A percentile compares a stretch with the other conserved stretches of the same genome.
These are phyloP conservation scores for Tetheella fluctuosa DNA, from an alignment of 2,888 invertebrate species.

Conservation along the genomic window DNA sequence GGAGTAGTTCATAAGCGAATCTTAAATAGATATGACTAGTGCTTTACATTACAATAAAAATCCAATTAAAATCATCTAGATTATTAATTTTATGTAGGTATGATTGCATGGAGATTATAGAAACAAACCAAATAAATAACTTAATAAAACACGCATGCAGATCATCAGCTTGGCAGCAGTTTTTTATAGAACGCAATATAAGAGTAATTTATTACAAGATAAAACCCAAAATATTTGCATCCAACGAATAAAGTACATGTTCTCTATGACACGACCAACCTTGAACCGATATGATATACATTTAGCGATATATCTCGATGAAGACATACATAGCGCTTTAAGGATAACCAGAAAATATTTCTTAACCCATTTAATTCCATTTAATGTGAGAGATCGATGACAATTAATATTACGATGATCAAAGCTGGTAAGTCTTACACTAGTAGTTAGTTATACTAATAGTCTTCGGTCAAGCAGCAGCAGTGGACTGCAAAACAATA, in stretches of 20 bases:
- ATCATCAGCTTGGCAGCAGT: constrained; percentile 24
- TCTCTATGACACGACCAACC: not conserved
- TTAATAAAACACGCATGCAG: constrained; percentile 13
- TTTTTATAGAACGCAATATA: constrained; percentile 23
- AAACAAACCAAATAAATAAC: too few relatives aligned
- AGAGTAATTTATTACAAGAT: constrained; percentile 21
- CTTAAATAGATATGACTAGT: constrained; percentile 2
- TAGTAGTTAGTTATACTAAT: too few relatives aligned
- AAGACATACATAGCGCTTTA: not conserved
- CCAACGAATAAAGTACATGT: not conserved
- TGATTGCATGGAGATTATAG: not conserved
- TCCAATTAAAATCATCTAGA: not conserved
- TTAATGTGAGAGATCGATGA: too few relatives aligned
- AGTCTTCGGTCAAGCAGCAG: too few relatives aligned
- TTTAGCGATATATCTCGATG: constrained; percentile 1
- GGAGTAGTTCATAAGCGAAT: constrained; percentile 3
- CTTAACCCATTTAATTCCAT: too few relatives aligned
- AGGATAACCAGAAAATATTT: too few relatives aligned
- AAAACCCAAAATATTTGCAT: not conserved
- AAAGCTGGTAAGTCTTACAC: too few relatives aligned
- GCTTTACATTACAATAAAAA: not conserved
- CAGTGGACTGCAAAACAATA: too few relatives aligned
- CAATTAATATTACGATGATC: too few relatives aligned
- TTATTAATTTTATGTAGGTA: not conserved
- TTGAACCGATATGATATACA: constrained; percentile 17